These are phyloP conservation scores for Dusona sp. DNA, from an alignment of 2,888 invertebrate genomes.

Conservation along the genomic window DNA sequence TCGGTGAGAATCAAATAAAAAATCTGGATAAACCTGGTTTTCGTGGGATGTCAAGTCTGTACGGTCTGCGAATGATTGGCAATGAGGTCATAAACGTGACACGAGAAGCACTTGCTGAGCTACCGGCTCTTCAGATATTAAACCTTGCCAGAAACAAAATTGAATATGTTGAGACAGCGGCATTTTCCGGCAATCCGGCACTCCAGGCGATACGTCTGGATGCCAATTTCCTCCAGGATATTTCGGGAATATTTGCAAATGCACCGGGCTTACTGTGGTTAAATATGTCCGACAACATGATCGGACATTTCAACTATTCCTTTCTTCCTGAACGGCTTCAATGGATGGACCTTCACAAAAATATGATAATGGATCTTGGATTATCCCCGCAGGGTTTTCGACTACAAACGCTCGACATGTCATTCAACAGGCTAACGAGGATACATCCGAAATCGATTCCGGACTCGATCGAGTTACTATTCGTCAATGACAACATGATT, in stretches of 20 bases:
- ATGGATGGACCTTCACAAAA: slow-evolving; percentile 96
- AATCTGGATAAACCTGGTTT: slow-evolving; percentile 93
- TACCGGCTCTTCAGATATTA: slow-evolving; percentile 93
- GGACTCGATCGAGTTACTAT: slow-evolving; percentile 93
- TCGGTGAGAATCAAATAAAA: slow-evolving; percentile 95
- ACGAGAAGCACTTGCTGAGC: slow-evolving; percentile 91
- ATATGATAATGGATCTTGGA: slow-evolving; percentile 92
- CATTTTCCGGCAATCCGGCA: slow-evolving; percentile 92
- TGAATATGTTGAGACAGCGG: slow-evolving; percentile 91
- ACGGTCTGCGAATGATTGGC: slow-evolving; percentile 94
- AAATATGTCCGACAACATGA: slow-evolving; percentile 95
- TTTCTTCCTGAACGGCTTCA: slow-evolving; percentile 93
- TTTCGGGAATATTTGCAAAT: slow-evolving; percentile 93
- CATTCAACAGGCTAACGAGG: slow-evolving; percentile 94
- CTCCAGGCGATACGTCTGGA: slow-evolving; percentile 95
- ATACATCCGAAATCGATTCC: slow-evolving; percentile 92
- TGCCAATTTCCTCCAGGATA: slow-evolving; percentile 92
- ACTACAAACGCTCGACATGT: slow-evolving; percentile 94
- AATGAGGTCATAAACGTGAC: slow-evolving; percentile 94
- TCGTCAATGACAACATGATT: slow-evolving; percentile 95
- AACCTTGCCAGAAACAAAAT: slow-evolving; percentile 95
- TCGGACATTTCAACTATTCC: slow-evolving; percentile 95
- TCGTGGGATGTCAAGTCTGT: slow-evolving; percentile 93
- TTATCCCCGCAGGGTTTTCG: slow-evolving; percentile 89
- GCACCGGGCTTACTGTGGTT: slow-evolving; percentile 94